Base-by-base conservation (phyloP, 2,113 vertebrate species). In the Festucalex cinctus region DNA sequence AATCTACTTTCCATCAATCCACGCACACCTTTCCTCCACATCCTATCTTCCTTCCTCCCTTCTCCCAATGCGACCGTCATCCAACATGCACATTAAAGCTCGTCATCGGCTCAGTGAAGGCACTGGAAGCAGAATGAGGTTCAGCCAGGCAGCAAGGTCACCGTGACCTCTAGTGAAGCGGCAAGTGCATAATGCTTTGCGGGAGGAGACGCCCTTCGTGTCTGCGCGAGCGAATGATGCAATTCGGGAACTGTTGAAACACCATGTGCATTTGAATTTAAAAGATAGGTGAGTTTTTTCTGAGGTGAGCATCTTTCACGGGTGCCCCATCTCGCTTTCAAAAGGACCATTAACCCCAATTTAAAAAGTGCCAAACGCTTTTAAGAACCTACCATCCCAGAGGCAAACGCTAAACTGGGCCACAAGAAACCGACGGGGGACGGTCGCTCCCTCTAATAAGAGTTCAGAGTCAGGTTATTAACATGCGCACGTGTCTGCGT, bases 321-420 rank as follows among this genome's bases (percentile, higher is more conserved):
- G 63, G 39, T 17, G 39, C n/a, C n/a, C 12, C 58, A 3, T 37
- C 36, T 3, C 1, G 7, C 61, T 60, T 78, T 81, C 79, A 76
- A 71, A 69, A 48, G 70, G 65, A 68, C 68, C 43, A 69, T 87
- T 86, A 89, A 86, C 87, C 89, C 81, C 78, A 62, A 74, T 89
- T 90, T 82, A 85, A 83, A 82, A 36, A 75, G 71, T 63, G 71
- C 56, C 74, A 81, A 76, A 78, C 48, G 14, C 73, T 86, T 32
- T 86, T 69, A 76, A 70, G 83, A 63, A 75, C 74, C 79, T 82
- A 85, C 80, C 85, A 85, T 85, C 83, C 90, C 88, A 12, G 37
- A 78, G 88, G 87, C 78, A 0, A 72, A 66, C 66, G 57, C 12
- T 65, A 83, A 90, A 87, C 80, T 87, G 69, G 87, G 83, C 59